Conservation (phyloP, 2,113 vertebrate genomes). For the Tonatia bakeri region DNA sequence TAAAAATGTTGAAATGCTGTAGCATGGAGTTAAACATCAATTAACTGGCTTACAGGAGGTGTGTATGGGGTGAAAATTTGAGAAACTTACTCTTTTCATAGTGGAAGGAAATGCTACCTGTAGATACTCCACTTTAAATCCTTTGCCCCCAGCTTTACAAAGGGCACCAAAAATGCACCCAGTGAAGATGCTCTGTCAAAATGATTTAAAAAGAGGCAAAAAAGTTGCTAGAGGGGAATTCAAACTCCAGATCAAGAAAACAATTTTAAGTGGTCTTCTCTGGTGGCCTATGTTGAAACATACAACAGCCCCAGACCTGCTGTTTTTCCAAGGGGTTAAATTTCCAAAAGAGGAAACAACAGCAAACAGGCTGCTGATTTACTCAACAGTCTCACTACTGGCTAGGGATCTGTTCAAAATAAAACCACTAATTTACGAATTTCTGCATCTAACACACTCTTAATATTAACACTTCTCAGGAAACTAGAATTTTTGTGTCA, state of each 20-base stretch:
- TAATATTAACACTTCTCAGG: constrained; percentile 48
- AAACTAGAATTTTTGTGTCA: constrained; percentile 20
- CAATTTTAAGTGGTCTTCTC: constrained; percentile 59
- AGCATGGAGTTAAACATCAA: neutral
- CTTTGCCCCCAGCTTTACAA: constrained; percentile 4
- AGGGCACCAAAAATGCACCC: constrained; percentile 43
- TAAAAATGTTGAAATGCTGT: neutral
- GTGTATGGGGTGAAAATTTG: neutral
- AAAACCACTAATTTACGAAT: constrained; percentile 35
- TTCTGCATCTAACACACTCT: constrained; percentile 15
- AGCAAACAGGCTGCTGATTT: constrained; percentile 63
- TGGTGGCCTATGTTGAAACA: constrained; percentile 65
- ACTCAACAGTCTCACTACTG: constrained; percentile 47
- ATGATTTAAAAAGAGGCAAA: constrained; percentile 59
- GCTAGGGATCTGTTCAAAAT: constrained; percentile 51
- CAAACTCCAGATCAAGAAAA: constrained; percentile 47
- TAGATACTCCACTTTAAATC: neutral
- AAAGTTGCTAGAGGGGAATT: constrained; percentile 52
- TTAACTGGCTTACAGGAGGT: neutral
- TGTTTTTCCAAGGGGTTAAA: constrained; percentile 62
- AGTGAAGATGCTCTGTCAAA: constrained; percentile 54
- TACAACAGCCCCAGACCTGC: constrained; percentile 36
- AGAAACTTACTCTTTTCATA: neutral
- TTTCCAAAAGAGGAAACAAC: constrained; percentile 71
- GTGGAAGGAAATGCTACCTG: neutral